phyloP scores from a whole-genome alignment of 2,888 invertebrate species.

The Oligia fasciuncula region DNA sequence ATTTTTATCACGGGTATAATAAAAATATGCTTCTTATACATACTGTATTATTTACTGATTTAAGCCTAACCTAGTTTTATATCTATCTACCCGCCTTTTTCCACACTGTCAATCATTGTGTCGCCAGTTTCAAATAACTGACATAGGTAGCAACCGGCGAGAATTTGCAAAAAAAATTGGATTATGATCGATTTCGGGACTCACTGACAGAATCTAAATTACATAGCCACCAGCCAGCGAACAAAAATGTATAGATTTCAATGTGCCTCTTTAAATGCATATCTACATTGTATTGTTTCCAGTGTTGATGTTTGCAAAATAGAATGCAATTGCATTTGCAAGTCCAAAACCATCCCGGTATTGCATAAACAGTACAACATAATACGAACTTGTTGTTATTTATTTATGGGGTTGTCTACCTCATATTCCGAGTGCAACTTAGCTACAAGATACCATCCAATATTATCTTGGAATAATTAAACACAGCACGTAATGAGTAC shows the following conservation, averaged over 20 bases:
- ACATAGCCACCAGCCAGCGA: slow-evolving; percentile 21
- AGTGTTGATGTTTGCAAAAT: slow-evolving; percentile 40
- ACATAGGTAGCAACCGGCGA: slow-evolving; percentile 4
- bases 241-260: slow-evolving; percentile 22
- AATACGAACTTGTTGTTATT: slow-evolving; percentile 50
- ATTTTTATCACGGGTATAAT: background rate
- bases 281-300: slow-evolving; percentile 38
- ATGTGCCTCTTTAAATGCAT: slow-evolving; percentile 17
- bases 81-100: background rate
- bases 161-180: slow-evolving; percentile 31
- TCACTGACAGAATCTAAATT: slow-evolving; percentile 50
- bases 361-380: slow-evolving; percentile 55
- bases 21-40: background rate
- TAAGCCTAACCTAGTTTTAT: background rate
- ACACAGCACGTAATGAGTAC: background rate
- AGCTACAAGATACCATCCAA: background rate
- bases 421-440: background rate
- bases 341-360: slow-evolving; percentile 46
- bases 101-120: slow-evolving; percentile 51
- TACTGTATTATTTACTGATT: background rate
- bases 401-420: slow-evolving; percentile 10
- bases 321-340: slow-evolving; percentile 59
- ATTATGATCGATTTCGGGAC: slow-evolving; percentile 40
- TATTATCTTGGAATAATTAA: background rate
- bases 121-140: slow-evolving; percentile 49